Base-by-base conservation (phyloP, 2,888 invertebrate species). In the Marronus borbonicus region DNA sequence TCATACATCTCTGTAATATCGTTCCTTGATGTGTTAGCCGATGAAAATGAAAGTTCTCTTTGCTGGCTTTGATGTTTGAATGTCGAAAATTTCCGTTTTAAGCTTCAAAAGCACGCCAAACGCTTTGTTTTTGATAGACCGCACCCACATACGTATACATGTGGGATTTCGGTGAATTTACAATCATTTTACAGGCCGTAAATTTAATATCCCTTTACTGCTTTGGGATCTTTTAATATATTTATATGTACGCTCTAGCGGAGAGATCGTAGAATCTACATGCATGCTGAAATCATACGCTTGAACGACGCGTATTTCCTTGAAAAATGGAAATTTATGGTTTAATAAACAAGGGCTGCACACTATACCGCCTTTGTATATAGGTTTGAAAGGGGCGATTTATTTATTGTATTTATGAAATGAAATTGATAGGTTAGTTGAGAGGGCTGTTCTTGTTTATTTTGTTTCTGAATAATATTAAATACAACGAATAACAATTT, bases 151-250 rank as follows among this genome's bases (percentile, higher is more conserved):
- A n/a, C n/a, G 17, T n/a, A 55, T 17, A 52, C 12, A 55, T 17
- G 20, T 24, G 55, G 20, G 55, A 58, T 58, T 58, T 58, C 20
- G 55, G 55, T 8, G n/a, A 58, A 58, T 58, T 58, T 17, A 58
- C 17, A 20, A 44, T 44, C 44, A 8, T 58, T 58, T 58, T 58
- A 58, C 17, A 20, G 20, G 20, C 55, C 20, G 55, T 58, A 58
- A 58, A 58, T 58, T 58, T 58, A 58, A 58, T 58, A 58, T 58
- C 55, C 55, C 8, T 58, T 58, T 58, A 58, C 20, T 20, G 20
- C 55, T 58, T 17, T 58, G n/a, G 24, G 55, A 58, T 58, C 55
- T 58, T 58, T 58, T 58, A 58, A 58, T 58, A 17, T 58, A 58
- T 58, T 58, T 58, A 8, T 20, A 20, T 20, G 55, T 58, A 20